Conservation (phyloP, 2,797 vertebrate species). For the Stomatorhinus walkeri region DNA sequence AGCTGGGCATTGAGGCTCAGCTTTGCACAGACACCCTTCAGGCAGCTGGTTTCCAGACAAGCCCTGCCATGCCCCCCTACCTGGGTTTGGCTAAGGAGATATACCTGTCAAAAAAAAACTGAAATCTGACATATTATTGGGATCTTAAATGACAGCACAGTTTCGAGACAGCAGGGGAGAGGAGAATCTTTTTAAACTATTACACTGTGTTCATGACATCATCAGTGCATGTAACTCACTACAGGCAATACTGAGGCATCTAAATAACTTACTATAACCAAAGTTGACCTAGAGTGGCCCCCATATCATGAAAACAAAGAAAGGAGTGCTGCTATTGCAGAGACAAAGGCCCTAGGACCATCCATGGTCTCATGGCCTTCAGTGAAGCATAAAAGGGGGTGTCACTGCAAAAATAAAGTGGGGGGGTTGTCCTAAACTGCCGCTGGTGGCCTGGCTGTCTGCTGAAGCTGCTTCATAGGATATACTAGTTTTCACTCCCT, state of each 20-base stretch:
- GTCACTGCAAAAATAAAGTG: neutral
- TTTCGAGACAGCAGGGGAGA: neutral
- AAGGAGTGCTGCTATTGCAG: neutral
- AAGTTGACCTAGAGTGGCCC: neutral
- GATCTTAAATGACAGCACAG: neutral
- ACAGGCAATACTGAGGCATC: neutral
- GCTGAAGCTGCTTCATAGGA: neutral
- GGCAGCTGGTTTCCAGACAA: neutral
- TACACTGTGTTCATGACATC: neutral
- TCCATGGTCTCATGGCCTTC: neutral
- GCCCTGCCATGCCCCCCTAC: neutral
- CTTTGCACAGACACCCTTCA: neutral
- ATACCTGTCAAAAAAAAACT: neutral
- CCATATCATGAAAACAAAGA: neutral
- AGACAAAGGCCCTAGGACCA: neutral
- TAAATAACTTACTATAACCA: neutral
- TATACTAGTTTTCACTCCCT: neutral
- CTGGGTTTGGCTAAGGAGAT: neutral
- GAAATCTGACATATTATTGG: neutral
- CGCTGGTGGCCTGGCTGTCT: neutral
- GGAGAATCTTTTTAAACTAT: neutral
- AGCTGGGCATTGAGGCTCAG: neutral
- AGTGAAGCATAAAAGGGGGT: neutral
- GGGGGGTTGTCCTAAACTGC: neutral
- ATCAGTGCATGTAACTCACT: neutral